Conservation (phyloP, 2,888 invertebrate genomes). For the Punctoribates punctum region DNA sequence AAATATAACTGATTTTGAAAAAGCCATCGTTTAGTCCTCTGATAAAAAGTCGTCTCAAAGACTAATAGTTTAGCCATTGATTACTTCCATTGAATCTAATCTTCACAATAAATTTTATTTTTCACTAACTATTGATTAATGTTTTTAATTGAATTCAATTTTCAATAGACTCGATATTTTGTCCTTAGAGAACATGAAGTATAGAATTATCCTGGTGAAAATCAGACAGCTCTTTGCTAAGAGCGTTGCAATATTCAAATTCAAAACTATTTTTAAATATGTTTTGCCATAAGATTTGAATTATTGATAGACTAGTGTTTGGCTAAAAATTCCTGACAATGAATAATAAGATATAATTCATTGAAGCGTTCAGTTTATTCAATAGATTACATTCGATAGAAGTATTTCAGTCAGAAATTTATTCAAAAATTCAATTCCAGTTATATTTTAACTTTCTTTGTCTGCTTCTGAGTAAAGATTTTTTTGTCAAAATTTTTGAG, state of each 20-base stretch:
- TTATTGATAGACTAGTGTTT: background rate
- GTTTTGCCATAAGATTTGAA: background rate
- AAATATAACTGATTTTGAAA: constrained; percentile 2
- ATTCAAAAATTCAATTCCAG: background rate
- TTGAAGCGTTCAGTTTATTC: constrained; percentile 19
- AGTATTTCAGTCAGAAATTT: constrained; percentile 14
- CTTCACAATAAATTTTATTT: background rate
- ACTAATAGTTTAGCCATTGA: background rate
- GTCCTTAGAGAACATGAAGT: too few relatives aligned
- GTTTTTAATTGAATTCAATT: too few relatives aligned
- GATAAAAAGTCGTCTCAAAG: background rate
- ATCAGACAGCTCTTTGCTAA: too few relatives aligned
- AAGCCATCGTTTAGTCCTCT: background rate
- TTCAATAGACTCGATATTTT: too few relatives aligned
- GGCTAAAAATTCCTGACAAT: background rate
- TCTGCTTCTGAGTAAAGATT: background rate
- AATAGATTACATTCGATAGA: constrained; percentile 15
- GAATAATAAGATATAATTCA: constrained; percentile 22
- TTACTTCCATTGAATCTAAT: constrained; percentile 8
- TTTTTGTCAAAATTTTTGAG: background rate
- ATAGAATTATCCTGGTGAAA: too few relatives aligned
- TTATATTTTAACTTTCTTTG: background rate
- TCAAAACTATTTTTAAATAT: too few relatives aligned
- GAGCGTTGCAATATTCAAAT: too few relatives aligned
- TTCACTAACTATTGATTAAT: too few relatives aligned